Evolutionary conservation across 2,888 invertebrate species (phyloP).

Genomic region (Eupeodes latifasciatus): DNA sequence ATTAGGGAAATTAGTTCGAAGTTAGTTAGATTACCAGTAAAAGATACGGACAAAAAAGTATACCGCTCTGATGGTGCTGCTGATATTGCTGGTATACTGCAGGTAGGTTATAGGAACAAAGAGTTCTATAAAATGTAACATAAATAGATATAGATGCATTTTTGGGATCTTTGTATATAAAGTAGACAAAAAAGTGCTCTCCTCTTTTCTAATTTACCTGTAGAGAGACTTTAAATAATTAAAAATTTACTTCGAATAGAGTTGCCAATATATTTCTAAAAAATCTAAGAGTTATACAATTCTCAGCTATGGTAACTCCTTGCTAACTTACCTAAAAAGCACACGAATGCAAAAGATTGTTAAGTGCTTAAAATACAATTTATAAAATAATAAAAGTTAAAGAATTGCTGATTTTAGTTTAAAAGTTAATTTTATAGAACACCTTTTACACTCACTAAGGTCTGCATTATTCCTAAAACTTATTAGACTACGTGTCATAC

Average conservation of each 20-base stretch:
- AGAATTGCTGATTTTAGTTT: no score
- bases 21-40: slow-evolving; percentile 60
- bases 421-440: no score
- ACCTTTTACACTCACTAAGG: no score
- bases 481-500: no score
- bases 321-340: no score
- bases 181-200: slow-evolving; percentile 25
- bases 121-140: not conserved
- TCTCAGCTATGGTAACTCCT: no score
- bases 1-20: slow-evolving; percentile 75
- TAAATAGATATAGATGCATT: not conserved
- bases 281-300: no score
- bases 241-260: slow-evolving; percentile 51
- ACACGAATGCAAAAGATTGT: no score
- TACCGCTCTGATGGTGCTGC: not conserved
- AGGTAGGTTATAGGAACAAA: not conserved
- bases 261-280: not conserved
- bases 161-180: slow-evolving; percentile 19
- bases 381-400: no score
- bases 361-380: no score
- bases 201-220: slow-evolving; percentile 7
- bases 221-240: slow-evolving; percentile 50
- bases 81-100: not conserved
- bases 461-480: no score
- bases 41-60: slow-evolving; percentile 45